Evolutionary conservation across 2,888 invertebrate species (phyloP), one percentile per base, ranked within the genome.

Genomic region (Reticulitermes lucifugus): DNA sequence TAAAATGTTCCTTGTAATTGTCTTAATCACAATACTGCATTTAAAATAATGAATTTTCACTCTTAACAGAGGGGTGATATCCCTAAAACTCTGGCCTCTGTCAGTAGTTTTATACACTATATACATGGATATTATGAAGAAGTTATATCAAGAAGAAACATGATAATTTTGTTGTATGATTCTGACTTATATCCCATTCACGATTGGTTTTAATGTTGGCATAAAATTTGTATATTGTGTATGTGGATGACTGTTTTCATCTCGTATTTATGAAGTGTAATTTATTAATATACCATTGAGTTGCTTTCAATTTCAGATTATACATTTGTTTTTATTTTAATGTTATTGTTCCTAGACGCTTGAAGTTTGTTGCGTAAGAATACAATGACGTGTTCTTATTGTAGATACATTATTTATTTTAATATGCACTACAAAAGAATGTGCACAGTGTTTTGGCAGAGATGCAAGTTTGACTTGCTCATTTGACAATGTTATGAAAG

Each of bases 341-440:
- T 21, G 4, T 35, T 35, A 18, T 14, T 43, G 75, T 75, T 75
- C 75, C 75, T 75, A 75, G 9, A 75, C 75, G 7, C 14, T 43
- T 22, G 43, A 18, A 43, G 43, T 43, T 43, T 75, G 75, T 75
- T 75, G 75, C 75, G 46, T 75, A 75, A 43, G 35, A 35, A 75
- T 9, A 29, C 18, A 29, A 18, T 41, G 22, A 43, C 7, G 43
- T 75, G 75, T 75, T 43, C 43, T 5, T 75, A 6, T 43, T 71
- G 71, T 71, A 71, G 25, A 71, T 71, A 71, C 25, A 29, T 71
- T 71, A 71, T 71, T 71, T 71, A 71, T 71, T 71, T 25, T 71
- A 71, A 29, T 71, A 29, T 51, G 46, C 46, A 51, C 7, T 51
- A 6, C 7, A 6, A 14, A 12, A 14, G 46, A 51, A 51, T 6